These are phyloP conservation scores for Hypena proboscidalis DNA, from an alignment of 2,888 invertebrate species.

Conservation along the genomic window DNA sequence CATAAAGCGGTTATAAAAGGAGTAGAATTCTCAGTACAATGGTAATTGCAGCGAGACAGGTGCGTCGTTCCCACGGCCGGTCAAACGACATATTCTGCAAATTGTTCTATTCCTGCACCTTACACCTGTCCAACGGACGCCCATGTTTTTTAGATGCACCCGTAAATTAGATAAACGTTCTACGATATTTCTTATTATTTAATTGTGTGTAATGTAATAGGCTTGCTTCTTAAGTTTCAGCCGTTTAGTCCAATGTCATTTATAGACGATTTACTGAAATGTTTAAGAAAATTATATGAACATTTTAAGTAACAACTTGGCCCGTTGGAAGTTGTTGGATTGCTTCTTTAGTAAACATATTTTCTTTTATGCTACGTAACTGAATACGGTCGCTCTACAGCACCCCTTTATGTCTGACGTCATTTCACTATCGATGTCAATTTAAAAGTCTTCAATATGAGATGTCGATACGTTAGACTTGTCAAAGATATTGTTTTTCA, in stretches of 20 bases:
- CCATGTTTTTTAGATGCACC: constrained; percentile 30
- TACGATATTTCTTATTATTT: neutral
- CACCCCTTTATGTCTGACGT: neutral
- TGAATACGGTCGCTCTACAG: neutral
- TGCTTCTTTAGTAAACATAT: too few relatives aligned
- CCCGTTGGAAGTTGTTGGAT: too few relatives aligned
- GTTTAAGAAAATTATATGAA: too few relatives aligned
- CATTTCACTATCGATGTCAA: neutral
- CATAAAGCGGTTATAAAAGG: constrained; percentile 42
- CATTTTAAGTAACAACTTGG: too few relatives aligned
- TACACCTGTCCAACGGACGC: constrained; percentile 62
- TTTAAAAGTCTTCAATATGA: neutral
- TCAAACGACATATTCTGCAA: constrained; percentile 58
- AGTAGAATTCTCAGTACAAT: constrained; percentile 45
- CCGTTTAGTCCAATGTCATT: too few relatives aligned
- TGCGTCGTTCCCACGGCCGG: constrained; percentile 70
- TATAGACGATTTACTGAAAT: too few relatives aligned
- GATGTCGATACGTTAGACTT: neutral
- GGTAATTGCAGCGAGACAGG: constrained; percentile 63
- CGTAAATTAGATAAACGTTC: constrained; percentile 18
- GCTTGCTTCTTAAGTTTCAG: too few relatives aligned
- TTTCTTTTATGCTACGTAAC: neutral
- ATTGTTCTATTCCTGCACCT: constrained; percentile 68
- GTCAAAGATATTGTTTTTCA: too few relatives aligned
- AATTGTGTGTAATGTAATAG: neutral